Evolutionary conservation across 2,888 invertebrate genomes (phyloP), one percentile per base, ranked within the genome.

Genomic region (Chrysodeixis includens): DNA sequence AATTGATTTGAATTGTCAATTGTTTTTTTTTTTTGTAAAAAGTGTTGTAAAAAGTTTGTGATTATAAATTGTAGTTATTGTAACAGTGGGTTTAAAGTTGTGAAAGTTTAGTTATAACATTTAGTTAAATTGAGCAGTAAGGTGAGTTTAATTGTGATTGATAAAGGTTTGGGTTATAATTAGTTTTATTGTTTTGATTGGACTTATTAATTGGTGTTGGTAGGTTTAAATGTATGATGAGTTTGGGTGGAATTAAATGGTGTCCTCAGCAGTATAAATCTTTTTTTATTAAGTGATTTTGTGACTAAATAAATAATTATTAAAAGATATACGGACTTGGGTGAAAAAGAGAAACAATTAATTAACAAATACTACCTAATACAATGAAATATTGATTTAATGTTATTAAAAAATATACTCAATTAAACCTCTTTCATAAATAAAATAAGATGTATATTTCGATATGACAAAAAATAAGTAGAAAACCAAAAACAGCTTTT

Each of bases 71-170:
- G 26, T 26, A n/a, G n/a, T n/a, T n/a, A 26, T 26, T 22, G 12
- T 56, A n/a, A n/a, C 2, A 62, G 73, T 76, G 76, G 18, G n/a
- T 72, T 76, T 5, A 32, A 67, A 76, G 62, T 75, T 68, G 76
- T 76, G 76, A 65, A 57, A 76, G 76, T 76, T 72, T 40, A 8
- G 76, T 65, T 56, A 4, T 18, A 49, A 26, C 46, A 30, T 46
- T 35, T 52, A 69, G 53, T 63, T 69, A 49, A 30, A 57, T 76
- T 68, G 32, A 44, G 61, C 58, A 53, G 49, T 26, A 4, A 26
- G 76, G 76, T 73, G 55, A 76, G 76, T 76, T 63, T 70, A 55
- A 71, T 68, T 67, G 20, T 78, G 67, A 78, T 73, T 78, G 56
- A 76, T 78, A 57, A 40, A 56, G 66, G 66, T 66, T 59, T 40